Conservation (phyloP, 1,140 invertebrate genomes). For the Mamestra configurata region DNA sequence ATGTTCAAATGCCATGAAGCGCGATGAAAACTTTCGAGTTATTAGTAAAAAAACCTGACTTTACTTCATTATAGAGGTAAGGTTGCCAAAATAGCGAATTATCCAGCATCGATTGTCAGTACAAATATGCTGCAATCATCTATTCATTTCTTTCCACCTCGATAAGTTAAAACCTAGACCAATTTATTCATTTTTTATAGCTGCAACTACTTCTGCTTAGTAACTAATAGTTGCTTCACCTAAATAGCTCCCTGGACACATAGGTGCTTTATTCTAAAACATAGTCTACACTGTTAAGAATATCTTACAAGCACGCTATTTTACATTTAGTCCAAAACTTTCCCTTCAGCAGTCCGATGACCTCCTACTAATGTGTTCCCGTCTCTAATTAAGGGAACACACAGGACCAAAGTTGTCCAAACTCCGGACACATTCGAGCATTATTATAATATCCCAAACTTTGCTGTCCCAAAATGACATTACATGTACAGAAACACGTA, state of each 20-base stretch:
- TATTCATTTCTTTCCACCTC: background rate
- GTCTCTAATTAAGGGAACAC: slow-evolving; percentile 65
- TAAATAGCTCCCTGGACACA: slow-evolving; percentile 40
- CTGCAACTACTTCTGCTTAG: slow-evolving; percentile 7
- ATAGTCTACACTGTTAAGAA: slow-evolving; percentile 39
- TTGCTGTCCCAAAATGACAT: slow-evolving; percentile 61
- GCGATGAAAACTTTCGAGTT: too few species aligned
- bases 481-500: slow-evolving; percentile 62
- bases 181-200: slow-evolving; percentile 5
- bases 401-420: slow-evolving; percentile 59
- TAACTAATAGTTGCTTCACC: slow-evolving; percentile 32
- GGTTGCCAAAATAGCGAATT: too few species aligned
- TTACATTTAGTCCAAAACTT: slow-evolving; percentile 54
- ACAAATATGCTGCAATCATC: background rate
- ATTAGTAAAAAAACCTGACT: too few species aligned
- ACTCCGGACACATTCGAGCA: slow-evolving; percentile 62
- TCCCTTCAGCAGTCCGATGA: slow-evolving; percentile 54
- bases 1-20: too few species aligned
- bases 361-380: slow-evolving; percentile 56
- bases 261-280: slow-evolving; percentile 44
- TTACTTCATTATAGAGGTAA: too few species aligned
- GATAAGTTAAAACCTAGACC: background rate
- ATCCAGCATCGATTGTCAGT: too few species aligned
- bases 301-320: slow-evolving; percentile 28
- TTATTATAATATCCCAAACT: slow-evolving; percentile 72